phyloP scores from a whole-genome alignment of 1,140 invertebrate genomes.

The Paramacrobiotus metropolitanus region DNA sequence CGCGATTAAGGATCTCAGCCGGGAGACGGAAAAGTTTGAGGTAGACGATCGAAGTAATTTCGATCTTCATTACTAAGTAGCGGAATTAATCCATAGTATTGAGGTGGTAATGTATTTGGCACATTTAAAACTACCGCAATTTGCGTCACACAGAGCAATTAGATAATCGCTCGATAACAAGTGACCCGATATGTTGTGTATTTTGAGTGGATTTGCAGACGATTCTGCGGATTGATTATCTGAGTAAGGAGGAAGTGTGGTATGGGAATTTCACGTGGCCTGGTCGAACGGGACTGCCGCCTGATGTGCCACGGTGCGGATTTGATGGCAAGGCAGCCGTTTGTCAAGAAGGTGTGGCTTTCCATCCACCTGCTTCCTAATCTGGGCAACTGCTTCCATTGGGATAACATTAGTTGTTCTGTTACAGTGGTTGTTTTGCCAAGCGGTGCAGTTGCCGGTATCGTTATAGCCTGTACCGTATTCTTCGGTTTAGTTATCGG shows the following conservation, averaged over 20 bases:
- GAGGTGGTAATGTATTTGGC: background rate
- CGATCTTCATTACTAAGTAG: too few relatives aligned
- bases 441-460: background rate
- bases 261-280: slow-evolving; percentile 7
- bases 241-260: background rate
- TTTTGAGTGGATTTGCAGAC: background rate
- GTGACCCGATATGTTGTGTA: background rate
- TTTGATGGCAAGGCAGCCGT: slow-evolving; percentile 39
- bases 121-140: too few relatives aligned
- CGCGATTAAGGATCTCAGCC: slow-evolving; percentile 66
- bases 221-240: background rate
- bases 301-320: slow-evolving; percentile 65
- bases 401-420: background rate
- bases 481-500: background rate
- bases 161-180: background rate
- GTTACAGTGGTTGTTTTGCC: background rate
- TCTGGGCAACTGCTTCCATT: background rate
- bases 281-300: slow-evolving; percentile 39
- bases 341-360: background rate
- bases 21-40: slow-evolving; percentile 49
- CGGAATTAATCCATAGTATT: background rate
- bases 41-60: too few relatives aligned
- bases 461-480: background rate
- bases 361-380: background rate
- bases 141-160: too few relatives aligned